Evolutionary conservation across 2,888 invertebrate species (phyloP).

Genomic region (Sesamia inferens): DNA sequence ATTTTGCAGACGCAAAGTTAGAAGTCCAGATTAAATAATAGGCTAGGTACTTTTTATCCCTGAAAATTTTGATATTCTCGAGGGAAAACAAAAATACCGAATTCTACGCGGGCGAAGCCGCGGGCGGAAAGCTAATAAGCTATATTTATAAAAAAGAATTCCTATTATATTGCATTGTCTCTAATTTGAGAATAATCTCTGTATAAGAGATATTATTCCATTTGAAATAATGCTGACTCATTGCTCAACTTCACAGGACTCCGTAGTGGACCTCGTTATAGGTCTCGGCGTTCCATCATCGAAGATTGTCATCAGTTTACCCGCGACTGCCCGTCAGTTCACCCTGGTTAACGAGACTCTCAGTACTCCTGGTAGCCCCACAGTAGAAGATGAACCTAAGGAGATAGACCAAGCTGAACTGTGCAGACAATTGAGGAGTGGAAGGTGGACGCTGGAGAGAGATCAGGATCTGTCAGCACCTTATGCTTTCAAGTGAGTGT

Average conservation of each 20-base stretch:
- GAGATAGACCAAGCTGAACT: conserved; percentile 90
- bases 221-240: neutral
- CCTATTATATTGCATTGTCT: too few species aligned
- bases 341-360: conserved; percentile 91
- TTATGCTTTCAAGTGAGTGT: conserved; percentile 92
- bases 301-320: conserved; percentile 93
- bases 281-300: conserved; percentile 93
- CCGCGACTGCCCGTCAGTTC: conserved; percentile 92
- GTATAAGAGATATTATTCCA: too few species aligned
- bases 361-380: conserved; percentile 92
- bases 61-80: too few species aligned
- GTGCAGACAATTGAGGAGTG: conserved; percentile 90
- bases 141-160: too few species aligned
- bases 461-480: conserved; percentile 94
- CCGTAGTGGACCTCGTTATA: conserved; percentile 92
- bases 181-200: too few species aligned
- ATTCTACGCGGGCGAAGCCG: too few species aligned
- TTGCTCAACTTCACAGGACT: conserved; percentile 88
- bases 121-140: too few species aligned
- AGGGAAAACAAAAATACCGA: too few species aligned
- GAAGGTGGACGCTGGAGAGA: conserved; percentile 93
- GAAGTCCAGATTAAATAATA: too few species aligned
- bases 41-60: too few species aligned
- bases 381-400: conserved; percentile 89
- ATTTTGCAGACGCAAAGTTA: too few species aligned